A percentile compares a stretch with the other conserved stretches of the same genome.
Conservation (phyloP, 2,888 invertebrate genomes). For the Callinectes sapidus region DNA sequence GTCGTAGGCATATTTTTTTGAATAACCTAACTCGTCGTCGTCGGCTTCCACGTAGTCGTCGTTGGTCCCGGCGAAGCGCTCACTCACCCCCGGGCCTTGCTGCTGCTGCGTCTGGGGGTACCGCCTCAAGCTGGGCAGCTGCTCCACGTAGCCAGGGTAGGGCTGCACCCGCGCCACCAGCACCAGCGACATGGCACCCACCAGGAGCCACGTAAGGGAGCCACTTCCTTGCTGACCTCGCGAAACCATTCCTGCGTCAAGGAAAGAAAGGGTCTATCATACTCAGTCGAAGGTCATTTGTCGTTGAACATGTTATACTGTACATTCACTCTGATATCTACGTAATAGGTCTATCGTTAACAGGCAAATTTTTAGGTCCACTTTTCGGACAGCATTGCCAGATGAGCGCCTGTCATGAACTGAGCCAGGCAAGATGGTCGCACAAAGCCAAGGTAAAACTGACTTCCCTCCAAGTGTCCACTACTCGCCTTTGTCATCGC, state of each 20-base stretch:
- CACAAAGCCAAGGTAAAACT: neutral
- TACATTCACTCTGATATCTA: neutral
- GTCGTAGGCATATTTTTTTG: constrained; percentile 36
- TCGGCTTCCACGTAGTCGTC: constrained; percentile 40
- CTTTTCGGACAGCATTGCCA: neutral
- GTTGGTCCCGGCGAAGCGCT: neutral
- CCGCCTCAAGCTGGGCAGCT: constrained; percentile 4
- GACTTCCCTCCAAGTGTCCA: neutral
- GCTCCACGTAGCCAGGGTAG: constrained; percentile 50
- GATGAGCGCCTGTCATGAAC: neutral
- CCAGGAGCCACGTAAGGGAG: constrained; percentile 56
- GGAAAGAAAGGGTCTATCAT: neutral
- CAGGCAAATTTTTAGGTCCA: neutral
- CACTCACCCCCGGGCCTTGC: neutral
- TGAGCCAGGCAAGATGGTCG: neutral
- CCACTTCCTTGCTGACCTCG: constrained; percentile 51
- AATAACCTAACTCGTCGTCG: constrained; percentile 34
- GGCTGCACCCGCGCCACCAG: constrained; percentile 57
- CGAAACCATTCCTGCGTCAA: constrained; percentile 47
- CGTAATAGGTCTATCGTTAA: neutral
- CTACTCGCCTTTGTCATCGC: neutral
- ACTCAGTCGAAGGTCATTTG: neutral
- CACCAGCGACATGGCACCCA: constrained; percentile 54
- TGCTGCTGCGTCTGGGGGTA: neutral
- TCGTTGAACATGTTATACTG: neutral